phyloP scores from a whole-genome alignment of 2,888 invertebrate species.

The Neelides folsomi region DNA sequence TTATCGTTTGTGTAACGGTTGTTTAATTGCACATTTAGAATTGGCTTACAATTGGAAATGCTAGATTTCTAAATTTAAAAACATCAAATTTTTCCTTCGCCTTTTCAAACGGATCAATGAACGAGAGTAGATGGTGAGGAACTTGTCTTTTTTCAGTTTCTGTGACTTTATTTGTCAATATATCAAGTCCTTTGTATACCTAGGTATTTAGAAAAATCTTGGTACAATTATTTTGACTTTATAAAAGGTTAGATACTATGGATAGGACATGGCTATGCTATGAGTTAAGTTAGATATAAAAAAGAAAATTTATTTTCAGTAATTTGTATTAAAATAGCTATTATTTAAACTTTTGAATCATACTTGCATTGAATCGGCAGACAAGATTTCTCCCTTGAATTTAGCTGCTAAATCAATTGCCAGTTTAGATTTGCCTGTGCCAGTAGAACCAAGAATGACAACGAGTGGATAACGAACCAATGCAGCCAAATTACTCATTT shows the following conservation, averaged over 20 bases:
- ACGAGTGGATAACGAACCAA: constrained; percentile 48
- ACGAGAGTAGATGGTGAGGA: constrained; percentile 78
- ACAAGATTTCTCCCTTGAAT: constrained; percentile 82
- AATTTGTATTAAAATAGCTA: not conserved
- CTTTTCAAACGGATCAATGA: constrained; percentile 58
- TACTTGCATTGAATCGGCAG: constrained; percentile 99
- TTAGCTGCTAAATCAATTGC: constrained; percentile 76
- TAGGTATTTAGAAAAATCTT: constrained; percentile 38
- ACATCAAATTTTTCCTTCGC: constrained; percentile 53
- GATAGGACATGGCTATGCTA: no score
- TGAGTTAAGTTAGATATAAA: no score
- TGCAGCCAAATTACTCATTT: no score
- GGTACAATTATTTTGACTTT: not conserved
- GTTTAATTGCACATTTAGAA: no score
- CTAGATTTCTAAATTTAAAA: constrained; percentile 65
- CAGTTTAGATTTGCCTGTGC: constrained; percentile 92
- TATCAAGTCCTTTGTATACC: constrained; percentile 86
- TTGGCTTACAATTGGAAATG: constrained; percentile 58
- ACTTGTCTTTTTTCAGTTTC: constrained; percentile 57
- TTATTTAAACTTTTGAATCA: not conserved
- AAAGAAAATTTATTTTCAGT: not conserved
- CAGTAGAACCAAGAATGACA: constrained; percentile 89
- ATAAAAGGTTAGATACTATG: no score
- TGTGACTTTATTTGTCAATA: constrained; percentile 88
- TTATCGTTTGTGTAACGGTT: no score